Conservation (phyloP, 1,140 invertebrate species). For the Halotydeus destructor region DNA sequence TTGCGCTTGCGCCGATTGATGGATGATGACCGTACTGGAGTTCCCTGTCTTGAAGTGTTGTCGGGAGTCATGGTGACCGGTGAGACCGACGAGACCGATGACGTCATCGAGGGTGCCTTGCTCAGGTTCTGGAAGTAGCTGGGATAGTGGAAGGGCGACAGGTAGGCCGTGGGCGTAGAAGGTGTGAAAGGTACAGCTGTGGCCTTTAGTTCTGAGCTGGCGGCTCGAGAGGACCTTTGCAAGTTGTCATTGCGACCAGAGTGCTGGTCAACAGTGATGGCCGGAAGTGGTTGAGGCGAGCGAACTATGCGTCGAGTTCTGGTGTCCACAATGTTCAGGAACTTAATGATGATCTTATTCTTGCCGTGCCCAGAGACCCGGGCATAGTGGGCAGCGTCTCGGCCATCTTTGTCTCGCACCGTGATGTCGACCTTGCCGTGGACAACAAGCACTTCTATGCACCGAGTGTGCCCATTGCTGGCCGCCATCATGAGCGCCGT, state of each 20-base stretch:
- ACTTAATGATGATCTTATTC: slow-evolving; percentile 6
- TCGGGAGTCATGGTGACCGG: no score
- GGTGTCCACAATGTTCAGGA: not conserved
- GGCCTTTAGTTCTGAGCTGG: not conserved
- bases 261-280: not conserved
- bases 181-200: not conserved
- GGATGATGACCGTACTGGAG: no score
- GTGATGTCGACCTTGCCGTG: slow-evolving; percentile 3
- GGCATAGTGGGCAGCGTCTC: slow-evolving; percentile 5
- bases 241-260: not conserved
- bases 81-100: no score
- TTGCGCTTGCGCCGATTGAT: no score
- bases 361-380: slow-evolving; percentile 6
- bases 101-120: no score
- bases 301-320: not conserved
- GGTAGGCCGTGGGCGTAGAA: not conserved
- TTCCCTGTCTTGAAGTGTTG: no score
- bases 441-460: slow-evolving; percentile 1
- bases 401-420: not conserved
- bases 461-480: slow-evolving; percentile 49
- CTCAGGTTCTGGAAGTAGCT: not conserved
- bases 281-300: not conserved
- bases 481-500: slow-evolving; percentile 72
- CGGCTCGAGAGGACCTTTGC: not conserved
- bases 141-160: not conserved